Evolutionary conservation across 2,113 vertebrate species (phyloP).

Genomic region (Pachyramphus minor): DNA sequence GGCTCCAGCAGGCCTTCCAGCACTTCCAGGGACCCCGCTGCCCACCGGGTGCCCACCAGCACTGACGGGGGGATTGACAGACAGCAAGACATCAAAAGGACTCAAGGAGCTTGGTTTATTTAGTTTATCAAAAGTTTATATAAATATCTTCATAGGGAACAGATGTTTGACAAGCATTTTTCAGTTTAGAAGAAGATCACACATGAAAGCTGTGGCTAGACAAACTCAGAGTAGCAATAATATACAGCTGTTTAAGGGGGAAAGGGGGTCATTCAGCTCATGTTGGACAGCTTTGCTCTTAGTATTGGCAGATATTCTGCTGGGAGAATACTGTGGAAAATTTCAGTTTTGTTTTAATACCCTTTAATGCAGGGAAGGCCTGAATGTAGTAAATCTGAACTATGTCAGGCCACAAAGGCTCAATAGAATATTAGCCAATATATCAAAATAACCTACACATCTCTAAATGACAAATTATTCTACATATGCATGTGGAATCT

Average conservation of each 20-base stretch:
- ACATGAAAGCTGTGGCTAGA: background rate
- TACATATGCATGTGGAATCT: background rate
- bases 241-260: background rate
- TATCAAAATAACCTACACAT: background rate
- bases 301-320: background rate
- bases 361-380: background rate
- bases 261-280: background rate
- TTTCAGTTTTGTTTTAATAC: background rate
- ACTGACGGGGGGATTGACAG: background rate
- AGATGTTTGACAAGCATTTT: constrained; percentile 25
- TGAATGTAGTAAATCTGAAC: background rate
- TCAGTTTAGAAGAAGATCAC: background rate
- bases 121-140: constrained; percentile 39
- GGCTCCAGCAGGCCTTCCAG: background rate
- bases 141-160: constrained; percentile 9
- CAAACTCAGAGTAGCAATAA: background rate
- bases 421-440: background rate
- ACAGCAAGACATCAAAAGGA: constrained; percentile 30
- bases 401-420: background rate
- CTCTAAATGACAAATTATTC: background rate
- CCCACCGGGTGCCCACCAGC: background rate
- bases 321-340: background rate
- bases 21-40: background rate
- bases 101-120: constrained; percentile 50
- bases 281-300: background rate